Conservation (phyloP, 2,888 invertebrate species). For the Sipha maydis region DNA sequence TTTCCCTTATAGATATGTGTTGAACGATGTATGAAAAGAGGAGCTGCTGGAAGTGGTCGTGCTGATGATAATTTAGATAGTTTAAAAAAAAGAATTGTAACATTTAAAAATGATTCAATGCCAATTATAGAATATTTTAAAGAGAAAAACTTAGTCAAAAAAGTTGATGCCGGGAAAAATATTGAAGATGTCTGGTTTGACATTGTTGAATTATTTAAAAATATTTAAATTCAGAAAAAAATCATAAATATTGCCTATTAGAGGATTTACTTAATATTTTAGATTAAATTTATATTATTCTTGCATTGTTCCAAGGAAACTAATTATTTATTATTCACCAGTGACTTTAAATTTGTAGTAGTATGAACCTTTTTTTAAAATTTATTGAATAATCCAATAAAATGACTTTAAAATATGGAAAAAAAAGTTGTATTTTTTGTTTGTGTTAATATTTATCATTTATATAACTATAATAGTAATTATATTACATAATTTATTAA, state of each 20-base stretch:
- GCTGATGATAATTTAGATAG: constrained; percentile 93
- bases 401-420: not conserved
- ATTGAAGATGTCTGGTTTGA: constrained; percentile 72
- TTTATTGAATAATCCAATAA: constrained; percentile 30
- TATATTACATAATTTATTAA: not conserved
- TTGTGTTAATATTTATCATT: too few relatives aligned
- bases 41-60: constrained; percentile 89
- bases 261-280: constrained; percentile 5
- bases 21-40: constrained; percentile 85
- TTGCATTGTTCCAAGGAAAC: not conserved
- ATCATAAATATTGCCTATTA: constrained; percentile 26
- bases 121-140: constrained; percentile 90
- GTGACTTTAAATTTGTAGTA: not conserved
- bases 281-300: constrained; percentile 23
- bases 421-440: constrained; percentile 5
- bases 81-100: constrained; percentile 85
- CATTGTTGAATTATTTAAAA: constrained; percentile 64
- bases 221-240: constrained; percentile 19
- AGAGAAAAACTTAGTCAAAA: constrained; percentile 76
- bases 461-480: too few relatives aligned
- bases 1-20: constrained; percentile 73
- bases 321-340: constrained; percentile 11
- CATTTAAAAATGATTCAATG: constrained; percentile 85
- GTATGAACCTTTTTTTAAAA: constrained; percentile 1
- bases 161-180: constrained; percentile 77